Base-by-base conservation (phyloP, 2,113 vertebrate genomes). In the Poeciliopsis occidentalis region DNA sequence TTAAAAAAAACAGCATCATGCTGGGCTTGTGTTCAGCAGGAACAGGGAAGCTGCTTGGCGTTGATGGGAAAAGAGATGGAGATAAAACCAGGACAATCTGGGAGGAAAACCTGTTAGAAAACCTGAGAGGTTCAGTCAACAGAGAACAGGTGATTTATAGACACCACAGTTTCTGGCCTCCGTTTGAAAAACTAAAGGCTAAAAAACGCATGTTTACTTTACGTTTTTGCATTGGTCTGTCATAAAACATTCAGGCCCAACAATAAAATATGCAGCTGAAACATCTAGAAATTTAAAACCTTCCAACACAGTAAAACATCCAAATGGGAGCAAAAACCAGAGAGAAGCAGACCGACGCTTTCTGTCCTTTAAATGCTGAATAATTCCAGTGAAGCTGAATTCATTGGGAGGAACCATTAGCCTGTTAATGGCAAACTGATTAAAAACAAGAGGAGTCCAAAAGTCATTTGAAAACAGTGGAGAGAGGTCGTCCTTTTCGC, bases 401-500 rank as follows among this genome's bases (percentile, higher is more conserved):
- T 78, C 1, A 30, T 76, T 81, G 15, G 57, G 61, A 80, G 72
- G 71, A 39, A 37, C 71, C 0, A 24, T 30, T 30, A 64, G 76
- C 76, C 51, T 67, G 88, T 57, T 73, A 75, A 17, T 78, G 68
- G 67, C 39, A 30, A 51, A 6, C 60, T 69, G 80, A 87, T 89
- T 91, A 81, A 89, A 83, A 87, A 78, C 3, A 0, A 65, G 57
- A 51, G 64, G 39, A 74, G 64, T 69, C 65, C 75, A 81, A 71
- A 41, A 5, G 19, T 71, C 72, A 60, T 67, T 69, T 81, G 69
- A 75, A 83, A 91, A 80, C 29, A 71, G 74, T 37, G 54, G 47
- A 37, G 77, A 84, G 87, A 91, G 84, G 88, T 89, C 89, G 63
- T 37, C 82, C 74, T 70, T 76, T 31, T 78, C 47, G 66, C 60